These are phyloP conservation scores for Psilopsiagon aymara DNA, from an alignment of 2,113 vertebrate genomes.

Conservation along the genomic window DNA sequence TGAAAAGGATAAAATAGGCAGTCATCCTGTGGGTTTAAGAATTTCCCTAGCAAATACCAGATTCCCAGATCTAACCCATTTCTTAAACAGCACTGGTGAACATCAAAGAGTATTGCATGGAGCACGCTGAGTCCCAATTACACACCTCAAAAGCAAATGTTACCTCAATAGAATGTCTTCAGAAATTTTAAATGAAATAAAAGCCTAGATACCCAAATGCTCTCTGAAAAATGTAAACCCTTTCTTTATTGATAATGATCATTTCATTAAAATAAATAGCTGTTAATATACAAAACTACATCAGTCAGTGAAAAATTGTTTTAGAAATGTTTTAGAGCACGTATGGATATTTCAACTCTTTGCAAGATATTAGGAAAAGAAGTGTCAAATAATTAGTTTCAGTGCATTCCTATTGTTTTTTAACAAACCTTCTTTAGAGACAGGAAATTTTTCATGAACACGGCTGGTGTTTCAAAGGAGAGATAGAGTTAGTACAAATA, in stretches of 20 bases:
- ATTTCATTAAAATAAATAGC: neutral
- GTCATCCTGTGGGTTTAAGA: conserved; percentile 31
- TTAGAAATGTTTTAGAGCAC: neutral
- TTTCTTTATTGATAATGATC: neutral
- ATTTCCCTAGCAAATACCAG: conserved; percentile 54
- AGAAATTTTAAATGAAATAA: conserved; percentile 67
- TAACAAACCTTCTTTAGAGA: conserved; percentile 5
- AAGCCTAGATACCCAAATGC: conserved; percentile 25
- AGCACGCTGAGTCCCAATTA: conserved; percentile 70
- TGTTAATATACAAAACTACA: neutral
- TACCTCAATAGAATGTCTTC: conserved; percentile 51
- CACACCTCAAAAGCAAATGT: conserved; percentile 72
- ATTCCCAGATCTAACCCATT: conserved; percentile 54
- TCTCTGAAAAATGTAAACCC: conserved; percentile 3
- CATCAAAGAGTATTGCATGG: conserved; percentile 63
- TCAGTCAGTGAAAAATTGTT: neutral
- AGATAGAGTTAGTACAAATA: conserved; percentile 23
- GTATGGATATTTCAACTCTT: neutral
- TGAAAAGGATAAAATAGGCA: neutral
- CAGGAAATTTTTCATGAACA: neutral
- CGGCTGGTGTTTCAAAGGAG: neutral
- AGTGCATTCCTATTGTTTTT: neutral
- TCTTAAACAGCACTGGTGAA: conserved; percentile 68
- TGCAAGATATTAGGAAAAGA: neutral
- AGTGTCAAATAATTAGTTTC: conserved; percentile 19